Evolutionary conservation across 1,140 invertebrate species (phyloP).

Genomic region (Megathymus violae): DNA sequence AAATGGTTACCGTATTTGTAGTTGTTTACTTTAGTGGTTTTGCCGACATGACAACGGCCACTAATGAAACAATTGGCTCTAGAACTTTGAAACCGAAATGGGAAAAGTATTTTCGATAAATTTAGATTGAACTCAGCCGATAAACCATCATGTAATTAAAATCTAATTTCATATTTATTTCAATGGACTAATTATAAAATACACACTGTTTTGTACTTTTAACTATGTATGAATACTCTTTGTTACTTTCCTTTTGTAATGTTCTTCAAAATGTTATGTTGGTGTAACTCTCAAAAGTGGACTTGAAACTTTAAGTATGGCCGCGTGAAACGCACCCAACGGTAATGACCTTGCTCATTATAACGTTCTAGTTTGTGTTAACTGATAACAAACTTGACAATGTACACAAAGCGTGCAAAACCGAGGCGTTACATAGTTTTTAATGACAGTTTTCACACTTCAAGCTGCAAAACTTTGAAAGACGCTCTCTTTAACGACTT

Average conservation of each 20-base stretch:
- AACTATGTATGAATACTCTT: too few species aligned
- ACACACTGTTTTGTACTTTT: too few species aligned
- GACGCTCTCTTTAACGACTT: constrained; percentile 15
- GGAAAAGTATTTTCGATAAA: too few species aligned
- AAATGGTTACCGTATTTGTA: too few species aligned
- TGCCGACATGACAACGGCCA: too few species aligned
- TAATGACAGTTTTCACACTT: constrained; percentile 48
- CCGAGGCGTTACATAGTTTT: constrained; percentile 47
- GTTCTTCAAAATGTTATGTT: constrained; percentile 1
- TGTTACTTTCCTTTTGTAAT: constrained; percentile 1
- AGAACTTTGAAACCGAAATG: too few species aligned
- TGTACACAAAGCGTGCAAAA: constrained; percentile 46
- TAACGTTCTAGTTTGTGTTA: constrained; percentile 55
- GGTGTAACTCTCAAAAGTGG: constrained; percentile 5
- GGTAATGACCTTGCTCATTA: constrained; percentile 67
- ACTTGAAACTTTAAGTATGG: constrained; percentile 23
- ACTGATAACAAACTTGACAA: constrained; percentile 52
- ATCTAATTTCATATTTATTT: too few species aligned
- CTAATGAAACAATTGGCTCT: too few species aligned
- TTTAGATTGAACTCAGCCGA: too few species aligned
- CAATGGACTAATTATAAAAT: too few species aligned
- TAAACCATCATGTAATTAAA: too few species aligned
- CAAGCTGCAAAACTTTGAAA: constrained; percentile 13
- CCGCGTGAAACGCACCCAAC: constrained; percentile 47
- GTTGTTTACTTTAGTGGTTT: too few species aligned